These are phyloP conservation scores for Taurulus bubalis DNA, from an alignment of 2,113 vertebrate species.

Conservation along the genomic window DNA sequence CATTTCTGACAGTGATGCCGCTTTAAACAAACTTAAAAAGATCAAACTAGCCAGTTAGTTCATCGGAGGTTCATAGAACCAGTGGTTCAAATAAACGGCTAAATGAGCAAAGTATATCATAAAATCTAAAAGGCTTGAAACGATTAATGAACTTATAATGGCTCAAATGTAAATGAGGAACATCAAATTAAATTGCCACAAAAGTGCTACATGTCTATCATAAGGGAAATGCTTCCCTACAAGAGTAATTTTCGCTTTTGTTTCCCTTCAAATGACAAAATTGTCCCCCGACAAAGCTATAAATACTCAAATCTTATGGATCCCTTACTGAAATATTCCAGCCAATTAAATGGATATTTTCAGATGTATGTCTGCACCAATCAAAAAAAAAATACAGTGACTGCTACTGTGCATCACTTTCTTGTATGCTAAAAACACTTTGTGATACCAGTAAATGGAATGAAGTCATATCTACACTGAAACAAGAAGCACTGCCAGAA, in stretches of 20 bases:
- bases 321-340: conserved; percentile 51
- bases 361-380: conserved; percentile 51
- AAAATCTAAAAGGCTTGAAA: conserved; percentile 37
- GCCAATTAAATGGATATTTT: conserved; percentile 46
- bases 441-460: conserved; percentile 65
- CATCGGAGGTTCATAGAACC: conserved; percentile 63
- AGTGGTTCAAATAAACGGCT: conserved; percentile 40
- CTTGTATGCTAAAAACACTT: conserved; percentile 30
- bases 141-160: conserved; percentile 5
- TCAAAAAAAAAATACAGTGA: conserved; percentile 33
- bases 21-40: conserved; percentile 54
- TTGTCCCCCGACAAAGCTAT: conserved; percentile 32
- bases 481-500: conserved; percentile 40
- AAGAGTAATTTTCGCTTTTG: conserved; percentile 29
- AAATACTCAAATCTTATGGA: conserved; percentile 36
- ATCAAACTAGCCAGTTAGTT: conserved; percentile 49
- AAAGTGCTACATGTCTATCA: conserved; percentile 47
- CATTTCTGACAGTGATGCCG: conserved; percentile 59
- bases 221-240: conserved; percentile 39
- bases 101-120: conserved; percentile 26
- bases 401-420: conserved; percentile 56
- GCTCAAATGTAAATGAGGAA: background rate
- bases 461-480: conserved; percentile 70
- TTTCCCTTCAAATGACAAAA: conserved; percentile 61
- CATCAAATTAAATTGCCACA: conserved; percentile 34